These are phyloP conservation scores for Drosophila quasianomalipes DNA, from an alignment of 2,888 invertebrate genomes.

Conservation along the genomic window DNA sequence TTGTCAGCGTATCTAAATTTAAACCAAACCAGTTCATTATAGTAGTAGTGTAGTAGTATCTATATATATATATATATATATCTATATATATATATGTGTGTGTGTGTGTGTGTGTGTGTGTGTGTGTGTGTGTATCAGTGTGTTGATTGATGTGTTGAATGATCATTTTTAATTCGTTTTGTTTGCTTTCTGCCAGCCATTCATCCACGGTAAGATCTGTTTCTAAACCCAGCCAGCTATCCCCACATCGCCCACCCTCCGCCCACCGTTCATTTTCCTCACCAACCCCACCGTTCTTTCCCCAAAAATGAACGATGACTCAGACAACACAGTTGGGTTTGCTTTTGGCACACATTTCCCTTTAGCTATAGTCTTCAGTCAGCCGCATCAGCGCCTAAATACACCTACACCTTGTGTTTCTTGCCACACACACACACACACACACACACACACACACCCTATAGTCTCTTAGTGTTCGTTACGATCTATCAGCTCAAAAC, in stretches of 20 bases:
- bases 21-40: constrained; percentile 37
- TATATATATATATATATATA: background rate
- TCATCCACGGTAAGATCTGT: constrained; percentile 24
- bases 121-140: constrained; percentile 43
- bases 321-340: constrained; percentile 48
- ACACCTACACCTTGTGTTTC: constrained; percentile 45
- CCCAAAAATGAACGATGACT: constrained; percentile 56
- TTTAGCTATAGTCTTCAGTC: constrained; percentile 61
- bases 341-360: constrained; percentile 73
- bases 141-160: constrained; percentile 80
- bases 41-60: background rate
- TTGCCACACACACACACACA: background rate
- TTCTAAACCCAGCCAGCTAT: background rate
- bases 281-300: background rate
- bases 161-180: constrained; percentile 74
- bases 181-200: constrained; percentile 48
- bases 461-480: background rate
- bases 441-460: background rate
- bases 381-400: constrained; percentile 59
- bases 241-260: background rate
- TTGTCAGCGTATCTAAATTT: constrained; percentile 48
- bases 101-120: constrained; percentile 17
- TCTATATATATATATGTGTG: constrained; percentile 9
- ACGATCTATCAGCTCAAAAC: constrained; percentile 20
- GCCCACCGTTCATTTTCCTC: background rate